These are phyloP conservation scores for Stictocephala bisonia DNA, from an alignment of 2,888 invertebrate genomes.

Conservation along the genomic window DNA sequence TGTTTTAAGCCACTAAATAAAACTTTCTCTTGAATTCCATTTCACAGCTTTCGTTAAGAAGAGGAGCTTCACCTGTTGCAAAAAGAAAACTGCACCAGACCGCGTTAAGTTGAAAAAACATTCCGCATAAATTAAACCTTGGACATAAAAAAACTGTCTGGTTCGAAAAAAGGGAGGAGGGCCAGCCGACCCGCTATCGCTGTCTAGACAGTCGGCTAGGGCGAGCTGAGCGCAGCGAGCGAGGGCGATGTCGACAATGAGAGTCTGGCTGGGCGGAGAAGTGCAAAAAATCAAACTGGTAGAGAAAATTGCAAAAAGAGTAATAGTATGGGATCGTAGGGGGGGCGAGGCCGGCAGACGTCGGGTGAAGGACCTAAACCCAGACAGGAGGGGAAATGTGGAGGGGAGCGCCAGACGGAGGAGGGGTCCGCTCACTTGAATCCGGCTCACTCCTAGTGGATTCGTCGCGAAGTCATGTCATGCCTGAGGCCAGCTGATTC, in stretches of 20 bases:
- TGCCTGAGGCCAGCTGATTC: background rate
- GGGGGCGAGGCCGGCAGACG: slow-evolving; percentile 36
- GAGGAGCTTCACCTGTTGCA: background rate
- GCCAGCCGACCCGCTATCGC: background rate
- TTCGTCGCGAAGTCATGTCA: slow-evolving; percentile 5
- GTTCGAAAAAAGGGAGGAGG: slow-evolving; percentile 21
- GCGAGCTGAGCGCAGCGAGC: background rate
- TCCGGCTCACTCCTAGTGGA: slow-evolving; percentile 31
- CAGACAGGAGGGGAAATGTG: slow-evolving; percentile 46
- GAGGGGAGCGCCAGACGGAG: slow-evolving; percentile 23
- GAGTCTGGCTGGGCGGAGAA: no score
- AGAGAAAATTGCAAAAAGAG: slow-evolving; percentile 42
- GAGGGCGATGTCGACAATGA: no score
- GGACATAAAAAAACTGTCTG: slow-evolving; percentile 28
- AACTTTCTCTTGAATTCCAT: no score
- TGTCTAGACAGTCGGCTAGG: slow-evolving; percentile 11
- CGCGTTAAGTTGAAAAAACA: no score
- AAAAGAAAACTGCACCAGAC: background rate
- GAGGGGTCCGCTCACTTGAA: slow-evolving; percentile 5
- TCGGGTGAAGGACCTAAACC: slow-evolving; percentile 56
- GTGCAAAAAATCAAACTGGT: slow-evolving; percentile 43
- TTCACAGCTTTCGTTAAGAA: no score
- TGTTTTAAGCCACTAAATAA: no score
- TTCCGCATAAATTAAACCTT: slow-evolving; percentile 4
- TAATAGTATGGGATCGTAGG: slow-evolving; percentile 32